Evolutionary conservation across 2,888 invertebrate genomes (phyloP).

Genomic region (Aphidoletes aphidimyza): DNA sequence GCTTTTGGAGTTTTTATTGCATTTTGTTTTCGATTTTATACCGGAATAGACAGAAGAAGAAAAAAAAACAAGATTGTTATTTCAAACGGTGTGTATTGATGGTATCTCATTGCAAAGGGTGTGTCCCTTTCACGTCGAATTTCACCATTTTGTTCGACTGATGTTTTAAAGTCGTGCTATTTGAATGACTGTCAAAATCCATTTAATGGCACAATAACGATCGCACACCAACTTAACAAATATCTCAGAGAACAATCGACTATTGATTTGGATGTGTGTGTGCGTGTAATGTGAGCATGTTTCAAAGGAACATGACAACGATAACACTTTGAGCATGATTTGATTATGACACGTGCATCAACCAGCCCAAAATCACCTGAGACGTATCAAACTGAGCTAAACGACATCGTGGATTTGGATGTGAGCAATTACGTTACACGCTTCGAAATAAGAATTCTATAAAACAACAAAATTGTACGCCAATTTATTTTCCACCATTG

Average conservation of each 20-base stretch:
- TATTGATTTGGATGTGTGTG: not conserved
- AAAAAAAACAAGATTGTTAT: not conserved
- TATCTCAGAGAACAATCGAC: not conserved
- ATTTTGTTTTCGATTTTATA: not conserved
- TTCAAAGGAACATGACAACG: not conserved
- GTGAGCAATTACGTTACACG: not conserved
- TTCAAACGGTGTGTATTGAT: not conserved
- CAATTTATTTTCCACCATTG: not conserved
- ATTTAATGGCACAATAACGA: not conserved
- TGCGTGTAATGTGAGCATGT: not conserved
- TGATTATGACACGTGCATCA: slow-evolving; percentile 31
- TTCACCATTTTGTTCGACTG: not conserved
- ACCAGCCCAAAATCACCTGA: not conserved
- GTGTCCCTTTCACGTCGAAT: not conserved
- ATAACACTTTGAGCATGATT: not conserved
- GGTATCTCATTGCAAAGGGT: not conserved
- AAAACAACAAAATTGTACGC: not conserved
- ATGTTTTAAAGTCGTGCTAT: not conserved
- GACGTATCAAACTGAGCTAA: not conserved
- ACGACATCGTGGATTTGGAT: not conserved
- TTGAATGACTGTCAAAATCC: slow-evolving; percentile 30
- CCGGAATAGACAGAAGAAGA: not conserved
- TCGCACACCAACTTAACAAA: not conserved
- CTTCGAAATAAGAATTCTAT: not conserved
- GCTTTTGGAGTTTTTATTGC: not conserved